Base-by-base conservation (phyloP, 2,797 vertebrate genomes). In the Nannoperca obscura region DNA sequence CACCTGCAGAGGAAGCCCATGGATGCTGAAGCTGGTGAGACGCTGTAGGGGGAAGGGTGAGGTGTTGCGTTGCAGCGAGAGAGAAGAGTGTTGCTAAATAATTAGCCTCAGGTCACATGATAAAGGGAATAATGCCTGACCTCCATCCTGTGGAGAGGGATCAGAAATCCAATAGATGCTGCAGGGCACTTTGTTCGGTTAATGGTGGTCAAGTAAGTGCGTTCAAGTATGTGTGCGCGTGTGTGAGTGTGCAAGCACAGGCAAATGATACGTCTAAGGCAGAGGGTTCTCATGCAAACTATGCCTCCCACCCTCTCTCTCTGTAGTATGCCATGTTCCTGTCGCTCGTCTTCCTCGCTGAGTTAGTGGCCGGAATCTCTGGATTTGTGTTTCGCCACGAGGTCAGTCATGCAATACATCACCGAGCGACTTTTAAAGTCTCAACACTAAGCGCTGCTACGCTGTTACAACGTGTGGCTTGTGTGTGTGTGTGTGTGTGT, bases 331-430 rank as follows among this genome's bases (percentile, higher is more conserved):
- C 98, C 88, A 99, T 99, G 98, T 99, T 99, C 88, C 95, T 99
- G 91, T 99, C 98, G 20, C 94, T 99, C 90, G 97, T 99, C 87
- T 99, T 99, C 95, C 95, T 99, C 89, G 97, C 98, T 84, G 98
- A 99, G 90, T 93, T 99, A 15, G 97, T 99, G 80, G 97, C 98
- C 68, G 98, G 98, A 80, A 99, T 99, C 93, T 99, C 98, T 80
- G 98, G 98, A 83, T 99, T 99, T 92, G 98, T 99, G 87, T 99
- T 99, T 93, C 98, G 98, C 73, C 98, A 99, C 1, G 98, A 99
- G 97, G 98, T 99, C 91, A 91, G 97, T 38, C 94, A 49, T 22
- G 17, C 64, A 59, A 1, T 15, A 69, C 55, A 30, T 27, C 14
- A 20, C 12, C 3, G 22, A 22, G 22, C 57, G 30, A n/a, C 49